Percentiles rank a stretch among this genome's conserved stretches.
Evolutionary conservation across 1,140 invertebrate genomes (phyloP).

Genomic region (Vanessa atalanta): DNA sequence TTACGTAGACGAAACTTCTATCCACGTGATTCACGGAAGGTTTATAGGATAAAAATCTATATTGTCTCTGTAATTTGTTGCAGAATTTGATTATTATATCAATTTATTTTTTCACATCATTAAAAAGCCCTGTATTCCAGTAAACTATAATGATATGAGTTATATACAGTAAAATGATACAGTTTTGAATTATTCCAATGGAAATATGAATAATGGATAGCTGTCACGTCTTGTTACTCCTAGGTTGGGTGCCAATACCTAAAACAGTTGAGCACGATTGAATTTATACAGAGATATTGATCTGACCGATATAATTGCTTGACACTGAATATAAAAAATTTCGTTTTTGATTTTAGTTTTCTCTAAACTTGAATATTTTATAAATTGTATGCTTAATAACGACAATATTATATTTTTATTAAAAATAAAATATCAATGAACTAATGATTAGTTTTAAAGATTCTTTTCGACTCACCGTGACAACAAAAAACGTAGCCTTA

Average conservation of each 20-base stretch:
- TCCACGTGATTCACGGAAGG: too few species aligned
- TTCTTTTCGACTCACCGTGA: neutral
- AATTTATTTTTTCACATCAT: neutral
- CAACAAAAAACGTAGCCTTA: neutral
- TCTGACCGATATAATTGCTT: slow-evolving; percentile 29
- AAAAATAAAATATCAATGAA: too few species aligned
- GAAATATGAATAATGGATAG: slow-evolving; percentile 45
- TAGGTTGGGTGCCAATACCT: slow-evolving; percentile 27
- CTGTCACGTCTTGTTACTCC: slow-evolving; percentile 41
- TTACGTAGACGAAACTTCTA: too few species aligned
- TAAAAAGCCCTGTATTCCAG: neutral
- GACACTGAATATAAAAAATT: slow-evolving; percentile 24
- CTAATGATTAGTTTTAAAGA: too few species aligned
- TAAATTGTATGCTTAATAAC: too few species aligned
- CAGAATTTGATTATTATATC: too few species aligned
- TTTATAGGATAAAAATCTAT: too few species aligned
- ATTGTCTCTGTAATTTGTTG: too few species aligned
- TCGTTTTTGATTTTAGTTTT: neutral
- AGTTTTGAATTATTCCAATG: slow-evolving; percentile 39
- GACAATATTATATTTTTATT: too few species aligned
- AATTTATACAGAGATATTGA: slow-evolving; percentile 30
- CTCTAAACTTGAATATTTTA: too few species aligned
- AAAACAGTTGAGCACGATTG: slow-evolving; percentile 30
- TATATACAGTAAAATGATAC: slow-evolving; percentile 37
- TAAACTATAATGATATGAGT: slow-evolving; percentile 10